phyloP scores from a whole-genome alignment of 2,797 vertebrate species.

The Lagocephalus sceleratus region DNA sequence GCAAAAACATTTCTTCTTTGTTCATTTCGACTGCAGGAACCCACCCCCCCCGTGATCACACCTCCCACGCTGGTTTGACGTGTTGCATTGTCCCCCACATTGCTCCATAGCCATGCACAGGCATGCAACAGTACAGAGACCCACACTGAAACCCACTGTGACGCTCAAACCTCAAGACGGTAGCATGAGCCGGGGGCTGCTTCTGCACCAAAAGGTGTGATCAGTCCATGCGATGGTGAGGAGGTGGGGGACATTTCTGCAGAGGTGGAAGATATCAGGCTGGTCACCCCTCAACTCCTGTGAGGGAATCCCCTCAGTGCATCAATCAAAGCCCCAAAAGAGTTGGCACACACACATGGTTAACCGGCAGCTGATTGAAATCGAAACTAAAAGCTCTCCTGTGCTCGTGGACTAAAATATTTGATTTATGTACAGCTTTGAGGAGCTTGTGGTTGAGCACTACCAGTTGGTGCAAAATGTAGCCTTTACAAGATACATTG shows the following conservation, averaged over 20 bases:
- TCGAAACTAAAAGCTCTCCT: no score
- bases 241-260: conserved; percentile 59
- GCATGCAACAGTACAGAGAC: conserved; percentile 21
- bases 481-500: no score
- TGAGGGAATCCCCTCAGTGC: conserved; percentile 46
- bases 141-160: conserved; percentile 15
- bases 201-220: conserved; percentile 60
- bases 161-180: conserved; percentile 31
- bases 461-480: no score
- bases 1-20: conserved; percentile 56
- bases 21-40: conserved; percentile 70
- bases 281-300: conserved; percentile 17
- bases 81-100: conserved; percentile 72
- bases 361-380: no score
- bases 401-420: no score
- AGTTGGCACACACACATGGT: background rate
- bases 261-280: conserved; percentile 31
- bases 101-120: conserved; percentile 43
- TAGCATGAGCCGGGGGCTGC: conserved; percentile 56
- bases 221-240: conserved; percentile 34
- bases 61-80: conserved; percentile 70
- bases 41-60: conserved; percentile 70
- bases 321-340: conserved; percentile 16
- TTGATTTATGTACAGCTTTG: no score
- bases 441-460: no score